Conservation (phyloP, 2,113 vertebrate species). For the Carollia perspicillata region DNA sequence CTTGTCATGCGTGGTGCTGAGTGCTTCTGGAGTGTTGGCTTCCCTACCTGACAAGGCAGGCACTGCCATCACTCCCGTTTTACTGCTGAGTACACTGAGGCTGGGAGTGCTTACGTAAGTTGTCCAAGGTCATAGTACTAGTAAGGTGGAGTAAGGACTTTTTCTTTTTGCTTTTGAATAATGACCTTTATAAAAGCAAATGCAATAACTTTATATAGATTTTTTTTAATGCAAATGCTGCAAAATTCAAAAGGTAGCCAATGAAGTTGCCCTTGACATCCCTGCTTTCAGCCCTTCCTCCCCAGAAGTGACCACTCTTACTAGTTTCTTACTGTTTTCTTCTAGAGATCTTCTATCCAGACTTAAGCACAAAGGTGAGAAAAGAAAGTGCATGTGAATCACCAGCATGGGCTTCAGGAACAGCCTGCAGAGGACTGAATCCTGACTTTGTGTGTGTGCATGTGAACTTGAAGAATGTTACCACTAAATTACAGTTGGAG, state of each 20-base stretch:
- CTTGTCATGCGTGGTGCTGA: accelerated
- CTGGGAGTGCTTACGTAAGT: not conserved
- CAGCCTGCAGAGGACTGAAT: not conserved
- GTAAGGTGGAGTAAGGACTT: not conserved
- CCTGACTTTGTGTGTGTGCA: not conserved
- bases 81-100: not conserved
- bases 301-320: not conserved
- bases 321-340: not conserved
- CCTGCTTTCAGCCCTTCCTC: not conserved
- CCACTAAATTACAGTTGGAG: not conserved
- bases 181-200: not conserved
- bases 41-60: not conserved
- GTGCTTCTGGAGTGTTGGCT: not conserved
- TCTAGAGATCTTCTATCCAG: not conserved
- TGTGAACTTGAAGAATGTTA: not conserved
- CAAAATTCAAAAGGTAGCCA: not conserved
- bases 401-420: not conserved
- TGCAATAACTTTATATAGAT: not conserved
- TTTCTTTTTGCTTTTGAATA: not conserved
- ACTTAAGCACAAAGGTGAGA: not conserved
- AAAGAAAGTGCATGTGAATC: not conserved
- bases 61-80: not conserved
- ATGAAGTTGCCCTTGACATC: not conserved
- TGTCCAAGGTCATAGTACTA: not conserved
- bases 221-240: not conserved